Evolutionary conservation across 2,888 invertebrate species (phyloP), one percentile per base, ranked within the genome.

Genomic region (Dromius quadrimaculatus): DNA sequence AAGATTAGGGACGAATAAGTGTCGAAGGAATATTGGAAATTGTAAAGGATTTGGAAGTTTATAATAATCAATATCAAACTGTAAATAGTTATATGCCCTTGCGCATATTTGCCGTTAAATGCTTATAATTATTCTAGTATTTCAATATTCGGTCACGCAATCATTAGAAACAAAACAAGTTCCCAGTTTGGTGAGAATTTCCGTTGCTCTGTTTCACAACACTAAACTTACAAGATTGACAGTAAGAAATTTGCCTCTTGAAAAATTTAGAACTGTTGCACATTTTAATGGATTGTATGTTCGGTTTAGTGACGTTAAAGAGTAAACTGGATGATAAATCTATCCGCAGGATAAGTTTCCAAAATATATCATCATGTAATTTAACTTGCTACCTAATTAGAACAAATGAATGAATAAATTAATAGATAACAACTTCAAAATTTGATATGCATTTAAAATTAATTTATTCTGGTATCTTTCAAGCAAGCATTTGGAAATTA

Each of bases 61-160:
- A 23, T 11, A 11, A 23, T 47, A 47, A 47, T 47, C 23, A 47
- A 47, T 47, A 47, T 47, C 9, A n/a, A 6, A 19, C 20, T 11
- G 23, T 47, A 22, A 47, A 47, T n/a, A n/a, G n/a, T n/a, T n/a
- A n/a, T n/a, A n/a, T n/a, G n/a, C n/a, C n/a, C n/a, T n/a, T 6
- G 15, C 19, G 43, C 59, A 15, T 36, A 59, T 23, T 59, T 59
- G 59, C 59, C 28, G 17, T 19, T 59, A 59, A 57, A 59, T 59
- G 59, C 17, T 11, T 20, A 17, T 59, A 59, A 59, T 59, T 34
- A 59, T 59, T 34, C 59, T 36, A 36, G 36, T 36, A 36, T 59
- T 59, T 59, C 59, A 59, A 59, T 59, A 59, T 59, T 59, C 59
- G 36, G 59, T 59, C 59, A 59, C 59, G 59, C 59, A 20, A 59